Evolutionary conservation across 2,888 invertebrate genomes (phyloP).

Genomic region (Pilophorus perplexus): DNA sequence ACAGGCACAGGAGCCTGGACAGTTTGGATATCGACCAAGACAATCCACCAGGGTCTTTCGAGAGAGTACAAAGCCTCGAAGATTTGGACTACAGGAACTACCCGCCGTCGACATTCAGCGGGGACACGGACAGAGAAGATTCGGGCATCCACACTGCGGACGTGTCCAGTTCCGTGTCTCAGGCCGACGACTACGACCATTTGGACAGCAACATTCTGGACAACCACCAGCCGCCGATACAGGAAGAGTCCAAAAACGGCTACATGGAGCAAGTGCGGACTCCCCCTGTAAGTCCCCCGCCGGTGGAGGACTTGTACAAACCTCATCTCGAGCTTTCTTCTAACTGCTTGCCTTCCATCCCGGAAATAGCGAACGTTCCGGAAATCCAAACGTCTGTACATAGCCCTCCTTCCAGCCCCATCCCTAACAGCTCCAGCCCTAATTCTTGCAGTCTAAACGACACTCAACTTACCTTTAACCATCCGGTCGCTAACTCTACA

Average conservation of each 20-base stretch:
- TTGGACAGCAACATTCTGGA: conserved; percentile 47
- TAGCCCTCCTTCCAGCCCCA: conserved; percentile 3
- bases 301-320: conserved; percentile 34
- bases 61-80: conserved; percentile 64
- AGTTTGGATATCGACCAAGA: conserved; percentile 62
- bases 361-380: conserved; percentile 43
- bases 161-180: conserved; percentile 70
- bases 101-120: conserved; percentile 56
- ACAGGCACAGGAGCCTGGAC: conserved; percentile 60
- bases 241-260: conserved; percentile 42
- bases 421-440: conserved; percentile 1
- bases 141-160: conserved; percentile 77
- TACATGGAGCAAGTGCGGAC: conserved; percentile 9
- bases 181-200: conserved; percentile 62
- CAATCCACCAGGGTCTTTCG: conserved; percentile 53
- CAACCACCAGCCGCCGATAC: conserved; percentile 47
- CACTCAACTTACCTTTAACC: too few relatives aligned
- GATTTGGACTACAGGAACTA: conserved; percentile 60
- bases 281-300: conserved; percentile 27
- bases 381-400: conserved; percentile 43
- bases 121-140: conserved; percentile 71
- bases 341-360: conserved; percentile 46
- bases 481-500: conserved; percentile 17
- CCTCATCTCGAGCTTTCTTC: conserved; percentile 22
- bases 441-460: too few relatives aligned